These are phyloP conservation scores for Athrips mouffetella DNA, from an alignment of 2,888 invertebrate species.

Conservation along the genomic window DNA sequence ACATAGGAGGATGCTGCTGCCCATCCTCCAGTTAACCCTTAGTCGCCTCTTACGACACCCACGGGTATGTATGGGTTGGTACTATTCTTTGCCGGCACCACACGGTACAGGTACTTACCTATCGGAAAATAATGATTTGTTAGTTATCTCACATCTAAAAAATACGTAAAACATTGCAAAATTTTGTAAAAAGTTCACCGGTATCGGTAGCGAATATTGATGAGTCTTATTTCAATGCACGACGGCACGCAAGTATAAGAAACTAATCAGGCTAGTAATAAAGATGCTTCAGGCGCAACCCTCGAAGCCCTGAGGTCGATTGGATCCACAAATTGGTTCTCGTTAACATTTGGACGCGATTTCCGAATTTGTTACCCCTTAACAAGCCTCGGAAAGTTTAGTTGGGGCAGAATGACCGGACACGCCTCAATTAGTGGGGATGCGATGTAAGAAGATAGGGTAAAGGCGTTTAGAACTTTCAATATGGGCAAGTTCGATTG, in stretches of 20 bases:
- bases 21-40: no score
- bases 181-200: not conserved
- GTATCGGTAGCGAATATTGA: slow-evolving; percentile 8
- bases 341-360: slow-evolving; percentile 72
- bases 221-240: slow-evolving; percentile 13
- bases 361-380: slow-evolving; percentile 67
- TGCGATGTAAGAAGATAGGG: slow-evolving; percentile 36
- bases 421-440: slow-evolving; percentile 67
- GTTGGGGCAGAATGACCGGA: slow-evolving; percentile 59
- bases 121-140: no score
- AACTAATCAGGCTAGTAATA: slow-evolving; percentile 57
- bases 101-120: no score
- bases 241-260: slow-evolving; percentile 37
- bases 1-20: no score
- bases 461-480: slow-evolving; percentile 12
- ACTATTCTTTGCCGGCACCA: no score
- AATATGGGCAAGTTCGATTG: slow-evolving; percentile 2
- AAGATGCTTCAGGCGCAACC: slow-evolving; percentile 44
- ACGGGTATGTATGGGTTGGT: no score
- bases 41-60: no score
- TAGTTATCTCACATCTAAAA: no score
- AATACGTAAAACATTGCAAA: not conserved
- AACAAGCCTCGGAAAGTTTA: slow-evolving; percentile 63
- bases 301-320: slow-evolving; percentile 41
- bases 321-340: slow-evolving; percentile 63